Evolutionary conservation across 2,888 invertebrate species (phyloP).

Genomic region (Elysia crispata): DNA sequence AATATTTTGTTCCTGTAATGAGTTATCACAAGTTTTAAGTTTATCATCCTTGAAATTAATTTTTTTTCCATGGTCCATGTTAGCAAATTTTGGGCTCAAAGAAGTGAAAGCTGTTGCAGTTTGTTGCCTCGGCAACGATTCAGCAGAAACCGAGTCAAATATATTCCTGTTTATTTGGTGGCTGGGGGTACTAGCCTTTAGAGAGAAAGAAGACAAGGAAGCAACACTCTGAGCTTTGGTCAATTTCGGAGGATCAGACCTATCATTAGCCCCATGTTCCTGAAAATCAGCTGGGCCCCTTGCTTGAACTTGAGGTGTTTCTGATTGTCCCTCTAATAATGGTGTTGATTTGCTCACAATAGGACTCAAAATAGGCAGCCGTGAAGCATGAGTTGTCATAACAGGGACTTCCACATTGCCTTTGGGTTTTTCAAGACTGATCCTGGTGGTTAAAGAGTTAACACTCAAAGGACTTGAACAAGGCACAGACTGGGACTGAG

Average conservation of each 20-base stretch:
- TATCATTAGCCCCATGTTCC: not conserved
- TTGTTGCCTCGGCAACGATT: no score
- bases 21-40: not conserved
- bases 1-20: no score
- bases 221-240: not conserved
- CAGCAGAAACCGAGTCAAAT: conserved; percentile 25
- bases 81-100: not conserved
- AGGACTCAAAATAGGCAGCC: not conserved
- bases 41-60: not conserved
- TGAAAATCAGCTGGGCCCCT: not conserved
- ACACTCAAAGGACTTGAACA: not conserved
- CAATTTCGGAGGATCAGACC: conserved; percentile 10
- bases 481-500: conserved; percentile 27
- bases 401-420: no score
- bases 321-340: no score
- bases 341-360: not conserved
- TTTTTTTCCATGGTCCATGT: no score
- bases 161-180: conserved; percentile 6
- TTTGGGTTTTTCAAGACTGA: no score
- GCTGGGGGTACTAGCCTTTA: not conserved
- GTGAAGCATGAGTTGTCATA: not conserved
- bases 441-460: not conserved
- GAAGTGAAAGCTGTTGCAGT: not conserved
- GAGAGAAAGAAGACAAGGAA: not conserved
- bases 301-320: no score